Conservation (phyloP, 2,113 vertebrate species). For the Nettapus auritus region DNA sequence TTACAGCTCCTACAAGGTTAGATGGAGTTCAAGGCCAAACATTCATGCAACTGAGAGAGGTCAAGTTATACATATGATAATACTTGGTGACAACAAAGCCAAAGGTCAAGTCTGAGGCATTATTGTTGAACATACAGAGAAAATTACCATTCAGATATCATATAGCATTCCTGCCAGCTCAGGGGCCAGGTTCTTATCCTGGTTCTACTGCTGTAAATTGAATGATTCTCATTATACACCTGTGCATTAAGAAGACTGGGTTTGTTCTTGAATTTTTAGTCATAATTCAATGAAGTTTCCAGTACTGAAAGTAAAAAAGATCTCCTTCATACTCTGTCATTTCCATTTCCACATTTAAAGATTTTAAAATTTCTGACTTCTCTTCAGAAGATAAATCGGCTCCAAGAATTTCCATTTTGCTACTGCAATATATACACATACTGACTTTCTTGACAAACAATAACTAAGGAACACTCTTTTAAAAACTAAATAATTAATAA, state of each 20-base stretch:
- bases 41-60: constrained; percentile 48
- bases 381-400: neutral
- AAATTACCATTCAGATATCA: constrained; percentile 67
- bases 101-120: constrained; percentile 59
- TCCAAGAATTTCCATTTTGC: neutral
- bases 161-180: constrained; percentile 33
- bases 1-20: constrained; percentile 63
- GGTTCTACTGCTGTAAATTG: neutral
- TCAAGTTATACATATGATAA: constrained; percentile 69
- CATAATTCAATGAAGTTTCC: neutral
- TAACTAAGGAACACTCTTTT: neutral
- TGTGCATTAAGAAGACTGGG: neutral
- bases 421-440: neutral
- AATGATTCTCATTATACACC: neutral
- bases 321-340: neutral
- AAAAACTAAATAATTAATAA: neutral
- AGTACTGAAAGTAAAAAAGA: neutral
- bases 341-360: constrained; percentile 3
- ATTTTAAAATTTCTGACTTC: neutral
- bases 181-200: constrained; percentile 11
- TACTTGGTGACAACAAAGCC: constrained; percentile 68
- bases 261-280: neutral
- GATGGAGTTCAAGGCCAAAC: constrained; percentile 66
- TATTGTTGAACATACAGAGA: constrained; percentile 59
- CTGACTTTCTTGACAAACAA: neutral